Evolutionary conservation across 30 jellyfish, hydroid and myxozoan species (phyloP), one percentile per base, ranked within the genome.

Genomic region (Catostylus mosaicus): DNA sequence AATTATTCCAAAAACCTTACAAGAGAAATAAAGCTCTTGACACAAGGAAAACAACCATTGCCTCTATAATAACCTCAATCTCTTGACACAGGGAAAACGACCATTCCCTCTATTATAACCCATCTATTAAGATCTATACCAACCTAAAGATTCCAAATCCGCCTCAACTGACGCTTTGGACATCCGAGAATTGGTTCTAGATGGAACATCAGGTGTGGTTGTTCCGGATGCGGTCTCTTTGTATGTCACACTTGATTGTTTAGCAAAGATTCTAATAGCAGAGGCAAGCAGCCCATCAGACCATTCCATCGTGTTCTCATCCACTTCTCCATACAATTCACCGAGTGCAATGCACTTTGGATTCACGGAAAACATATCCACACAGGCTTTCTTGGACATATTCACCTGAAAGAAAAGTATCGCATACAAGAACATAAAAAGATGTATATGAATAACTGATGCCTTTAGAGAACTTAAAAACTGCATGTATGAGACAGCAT

Each of bases 301-400:
- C 98, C 98, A 91, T 40, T 85, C 95, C 82, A 82, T 85, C 34
- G 98, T 91, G 27, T 61, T 85, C 76, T 82, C 67, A 67, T 91
- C 92, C 43, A 81, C 81, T 57, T 77, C 88, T 0, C 98, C 98
- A 69, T 91, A 91, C 84, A 91, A 67, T 61, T 91, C 95, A 11
- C 92, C 94, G 50, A 91, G 94, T 0, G 96, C 20, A 4, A 78
- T 67, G 48, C 96, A 85, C 36, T 85, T 83, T 27, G 98, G 96
- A 66, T 91, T 91, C 77, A 83, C 50, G 8, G 88, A 63, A 19
- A 85, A 89, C 66, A 78, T 36, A 1, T 85, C 90, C n/a, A 91
- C 96, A 9, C 70, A 35, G 10, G 90, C 84, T 43, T 85, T 85
- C 37, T 74, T 73, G 20, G 75, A 38, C 16, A 51, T 7, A 47